A percentile compares a stretch with the other conserved stretches of the same genome.
These are phyloP conservation scores for Bubo blakistoni DNA, from an alignment of 2,113 vertebrate genomes.

Conservation along the genomic window DNA sequence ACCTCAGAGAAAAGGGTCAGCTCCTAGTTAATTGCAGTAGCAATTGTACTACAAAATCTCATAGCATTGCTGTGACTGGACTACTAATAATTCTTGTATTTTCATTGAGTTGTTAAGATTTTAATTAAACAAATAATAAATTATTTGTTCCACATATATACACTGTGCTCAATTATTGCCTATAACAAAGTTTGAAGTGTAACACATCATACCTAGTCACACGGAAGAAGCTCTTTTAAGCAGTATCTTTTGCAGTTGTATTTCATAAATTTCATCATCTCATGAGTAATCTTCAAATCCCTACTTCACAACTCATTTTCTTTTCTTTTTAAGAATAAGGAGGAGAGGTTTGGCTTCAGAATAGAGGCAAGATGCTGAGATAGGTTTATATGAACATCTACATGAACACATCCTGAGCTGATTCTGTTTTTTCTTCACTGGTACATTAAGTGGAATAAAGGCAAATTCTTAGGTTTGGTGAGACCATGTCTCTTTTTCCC, in stretches of 20 bases:
- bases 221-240: not conserved
- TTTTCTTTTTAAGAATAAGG: not conserved
- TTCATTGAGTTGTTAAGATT: not conserved
- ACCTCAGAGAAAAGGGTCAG: not conserved
- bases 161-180: not conserved
- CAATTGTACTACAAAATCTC: not conserved
- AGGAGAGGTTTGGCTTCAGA: not conserved
- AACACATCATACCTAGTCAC: not conserved
- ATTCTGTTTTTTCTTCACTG: rapidly evolving
- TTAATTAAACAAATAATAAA: not conserved
- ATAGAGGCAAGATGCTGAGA: not conserved
- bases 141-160: not conserved
- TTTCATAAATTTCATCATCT: not conserved
- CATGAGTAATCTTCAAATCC: not conserved
- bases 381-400: not conserved
- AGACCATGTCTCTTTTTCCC: not conserved
- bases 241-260: not conserved
- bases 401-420: not conserved
- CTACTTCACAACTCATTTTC: not conserved
- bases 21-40: not conserved
- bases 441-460: not conserved
- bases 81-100: not conserved
- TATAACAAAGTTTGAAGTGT: not conserved
- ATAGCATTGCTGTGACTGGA: not conserved
- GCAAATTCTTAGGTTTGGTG: not conserved